Evolutionary conservation across 2,113 vertebrate species (phyloP).

Genomic region (Bos javanicus): DNA sequence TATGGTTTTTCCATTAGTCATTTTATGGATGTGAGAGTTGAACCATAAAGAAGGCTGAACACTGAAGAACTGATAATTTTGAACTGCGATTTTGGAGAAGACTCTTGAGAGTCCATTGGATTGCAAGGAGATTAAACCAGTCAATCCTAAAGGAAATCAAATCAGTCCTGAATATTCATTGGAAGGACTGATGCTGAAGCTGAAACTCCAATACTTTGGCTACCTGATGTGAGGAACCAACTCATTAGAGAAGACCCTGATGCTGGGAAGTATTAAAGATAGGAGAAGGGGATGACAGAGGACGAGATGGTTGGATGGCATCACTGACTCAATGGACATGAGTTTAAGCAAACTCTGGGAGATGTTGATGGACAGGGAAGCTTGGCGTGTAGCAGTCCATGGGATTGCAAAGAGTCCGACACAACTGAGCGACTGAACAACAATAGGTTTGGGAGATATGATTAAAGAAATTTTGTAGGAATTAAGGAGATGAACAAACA

Average conservation of each 20-base stretch:
- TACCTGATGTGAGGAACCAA: background rate
- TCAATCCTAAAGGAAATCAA: background rate
- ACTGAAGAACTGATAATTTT: background rate
- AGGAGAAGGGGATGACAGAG: background rate
- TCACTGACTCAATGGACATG: background rate
- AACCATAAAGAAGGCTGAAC: background rate
- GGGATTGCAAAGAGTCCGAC: background rate
- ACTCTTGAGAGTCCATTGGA: background rate
- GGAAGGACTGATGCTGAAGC: background rate
- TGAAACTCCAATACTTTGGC: background rate
- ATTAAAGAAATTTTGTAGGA: background rate
- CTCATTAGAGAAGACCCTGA: background rate
- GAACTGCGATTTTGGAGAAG: background rate
- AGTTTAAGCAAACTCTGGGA: background rate
- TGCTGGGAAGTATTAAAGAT: background rate
- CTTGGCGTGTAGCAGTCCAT: background rate
- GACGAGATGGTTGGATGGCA: background rate
- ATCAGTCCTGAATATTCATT: background rate
- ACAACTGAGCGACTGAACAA: background rate
- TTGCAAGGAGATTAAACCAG: background rate
- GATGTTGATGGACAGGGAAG: background rate
- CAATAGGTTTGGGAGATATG: background rate
- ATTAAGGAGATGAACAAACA: background rate
- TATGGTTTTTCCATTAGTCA: background rate
- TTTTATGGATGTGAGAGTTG: background rate